These are phyloP conservation scores for Antigone vipio DNA, from an alignment of 2,113 vertebrate genomes.

Conservation along the genomic window DNA sequence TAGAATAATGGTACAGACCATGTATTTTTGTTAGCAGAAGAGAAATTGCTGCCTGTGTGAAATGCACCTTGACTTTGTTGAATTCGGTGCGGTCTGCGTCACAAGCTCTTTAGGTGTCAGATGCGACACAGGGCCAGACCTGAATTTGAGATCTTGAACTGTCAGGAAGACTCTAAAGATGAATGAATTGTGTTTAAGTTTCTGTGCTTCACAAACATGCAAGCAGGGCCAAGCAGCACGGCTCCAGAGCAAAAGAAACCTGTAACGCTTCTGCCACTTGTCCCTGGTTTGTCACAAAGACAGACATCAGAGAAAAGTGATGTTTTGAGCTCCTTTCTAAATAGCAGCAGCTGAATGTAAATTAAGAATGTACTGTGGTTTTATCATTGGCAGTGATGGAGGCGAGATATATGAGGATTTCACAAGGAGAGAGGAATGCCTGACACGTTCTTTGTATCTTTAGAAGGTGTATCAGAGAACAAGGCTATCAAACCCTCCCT, in stretches of 20 bases:
- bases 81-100: fast-evolving
- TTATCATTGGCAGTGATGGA: neutral
- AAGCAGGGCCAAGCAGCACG: neutral
- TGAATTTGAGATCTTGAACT: neutral
- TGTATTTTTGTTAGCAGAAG: neutral
- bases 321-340: neutral
- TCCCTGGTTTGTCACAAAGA: neutral
- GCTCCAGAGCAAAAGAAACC: neutral
- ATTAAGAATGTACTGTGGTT: neutral
- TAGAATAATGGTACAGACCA: neutral
- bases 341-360: neutral
- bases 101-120: too few species aligned
- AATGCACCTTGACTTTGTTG: neutral
- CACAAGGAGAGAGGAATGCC: neutral
- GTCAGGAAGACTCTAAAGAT: neutral
- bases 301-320: neutral
- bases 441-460: neutral
- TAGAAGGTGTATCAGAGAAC: neutral
- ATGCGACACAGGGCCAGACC: neutral
- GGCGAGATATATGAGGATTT: neutral
- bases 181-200: neutral
- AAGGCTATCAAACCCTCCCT: neutral
- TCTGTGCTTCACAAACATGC: neutral
- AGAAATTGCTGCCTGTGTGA: neutral
- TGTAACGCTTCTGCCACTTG: neutral